A percentile compares a stretch with the other conserved stretches of the same genome.
Conservation (phyloP, 2,113 vertebrate genomes). For the Gymnocephalus cernua region DNA sequence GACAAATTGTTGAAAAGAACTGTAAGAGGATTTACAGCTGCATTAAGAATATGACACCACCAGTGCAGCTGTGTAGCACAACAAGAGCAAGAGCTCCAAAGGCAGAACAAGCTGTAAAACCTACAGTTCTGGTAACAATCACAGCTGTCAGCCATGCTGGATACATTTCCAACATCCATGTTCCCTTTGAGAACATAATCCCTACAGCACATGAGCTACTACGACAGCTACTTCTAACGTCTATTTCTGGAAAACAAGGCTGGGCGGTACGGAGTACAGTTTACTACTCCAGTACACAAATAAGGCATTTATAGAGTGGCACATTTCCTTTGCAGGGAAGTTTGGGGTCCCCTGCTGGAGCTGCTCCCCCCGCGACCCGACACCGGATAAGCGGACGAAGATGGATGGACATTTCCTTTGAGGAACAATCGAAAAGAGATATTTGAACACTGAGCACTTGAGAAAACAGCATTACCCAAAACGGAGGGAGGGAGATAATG, state of each 20-base stretch:
- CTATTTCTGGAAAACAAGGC: constrained; percentile 20
- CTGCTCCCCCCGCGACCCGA: too few species aligned
- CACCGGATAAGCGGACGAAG: too few species aligned
- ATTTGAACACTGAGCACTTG: not conserved
- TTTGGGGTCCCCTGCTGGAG: too few species aligned
- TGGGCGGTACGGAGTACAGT: constrained; percentile 14
- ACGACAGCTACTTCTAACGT: constrained; percentile 19
- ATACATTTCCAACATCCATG: constrained; percentile 39
- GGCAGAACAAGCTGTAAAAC: constrained; percentile 38
- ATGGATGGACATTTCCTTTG: constrained; percentile 16
- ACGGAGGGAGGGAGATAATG: not conserved
- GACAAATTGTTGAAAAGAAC: constrained; percentile 40
- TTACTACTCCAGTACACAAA: not conserved
- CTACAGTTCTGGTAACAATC: constrained; percentile 30
- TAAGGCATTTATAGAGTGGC: constrained; percentile 9
- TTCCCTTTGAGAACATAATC: constrained; percentile 45
- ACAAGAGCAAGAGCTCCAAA: constrained; percentile 35
- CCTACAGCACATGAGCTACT: constrained; percentile 14
- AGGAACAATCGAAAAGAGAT: constrained; percentile 6
- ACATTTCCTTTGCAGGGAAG: constrained; percentile 16
- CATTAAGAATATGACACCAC: constrained; percentile 67
- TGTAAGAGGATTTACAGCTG: constrained; percentile 60
- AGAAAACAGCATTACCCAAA: not conserved
- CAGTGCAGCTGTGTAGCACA: constrained; percentile 28
- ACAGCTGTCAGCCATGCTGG: constrained; percentile 25